Conservation (phyloP, 2,888 invertebrate species). For the Sphinx pinastri region DNA sequence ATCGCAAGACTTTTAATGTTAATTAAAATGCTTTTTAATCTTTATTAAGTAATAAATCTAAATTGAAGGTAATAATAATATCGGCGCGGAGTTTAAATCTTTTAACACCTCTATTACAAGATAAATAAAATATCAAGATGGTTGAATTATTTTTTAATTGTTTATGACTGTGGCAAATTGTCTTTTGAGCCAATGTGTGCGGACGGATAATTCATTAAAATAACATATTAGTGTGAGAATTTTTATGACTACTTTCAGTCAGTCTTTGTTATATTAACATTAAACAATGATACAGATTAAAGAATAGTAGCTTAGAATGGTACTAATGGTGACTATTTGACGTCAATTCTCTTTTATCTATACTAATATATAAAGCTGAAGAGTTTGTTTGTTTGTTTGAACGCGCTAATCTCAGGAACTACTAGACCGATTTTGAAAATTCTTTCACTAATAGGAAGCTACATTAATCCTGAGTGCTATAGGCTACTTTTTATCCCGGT, state of each 20-base stretch:
- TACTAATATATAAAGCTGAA: too few relatives aligned
- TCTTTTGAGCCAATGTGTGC: not conserved
- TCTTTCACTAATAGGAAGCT: too few relatives aligned
- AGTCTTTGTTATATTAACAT: not conserved
- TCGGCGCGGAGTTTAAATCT: constrained; percentile 2
- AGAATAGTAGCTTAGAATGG: too few relatives aligned
- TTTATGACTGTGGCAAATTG: not conserved
- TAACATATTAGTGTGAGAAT: not conserved
- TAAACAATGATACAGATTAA: too few relatives aligned
- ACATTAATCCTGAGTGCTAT: too few relatives aligned
- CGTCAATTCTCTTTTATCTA: too few relatives aligned
- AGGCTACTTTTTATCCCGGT: too few relatives aligned
- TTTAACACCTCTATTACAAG: constrained; percentile 10
- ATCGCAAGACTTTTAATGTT: constrained; percentile 41
- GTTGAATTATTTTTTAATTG: not conserved
- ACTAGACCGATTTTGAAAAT: too few relatives aligned
- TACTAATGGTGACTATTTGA: too few relatives aligned
- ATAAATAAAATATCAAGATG: not conserved
- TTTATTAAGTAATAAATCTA: constrained; percentile 52
- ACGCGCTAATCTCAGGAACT: too few relatives aligned
- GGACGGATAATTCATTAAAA: not conserved
- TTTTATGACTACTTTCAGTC: not conserved
- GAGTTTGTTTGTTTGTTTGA: too few relatives aligned
- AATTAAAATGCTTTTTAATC: constrained; percentile 52
- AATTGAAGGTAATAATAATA: constrained; percentile 37